These are phyloP conservation scores for Drosophila kuntzei DNA, from an alignment of 2,888 invertebrate genomes.

Conservation along the genomic window DNA sequence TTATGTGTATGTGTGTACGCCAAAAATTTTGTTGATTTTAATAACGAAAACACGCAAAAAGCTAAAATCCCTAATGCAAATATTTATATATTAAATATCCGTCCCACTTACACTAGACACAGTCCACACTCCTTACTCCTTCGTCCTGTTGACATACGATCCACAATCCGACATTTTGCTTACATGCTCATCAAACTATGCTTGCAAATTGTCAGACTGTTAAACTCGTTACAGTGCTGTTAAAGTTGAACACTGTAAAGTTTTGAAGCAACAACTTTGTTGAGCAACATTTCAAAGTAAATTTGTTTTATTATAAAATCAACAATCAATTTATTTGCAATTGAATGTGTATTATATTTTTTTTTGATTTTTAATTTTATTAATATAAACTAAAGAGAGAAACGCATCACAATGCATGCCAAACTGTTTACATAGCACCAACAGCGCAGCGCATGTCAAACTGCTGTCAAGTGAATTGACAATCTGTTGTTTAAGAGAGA, in stretches of 20 bases:
- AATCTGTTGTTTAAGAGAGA: background rate
- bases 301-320: background rate
- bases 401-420: slow-evolving; percentile 58
- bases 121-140: background rate
- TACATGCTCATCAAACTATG: slow-evolving; percentile 39
- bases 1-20: slow-evolving; percentile 22
- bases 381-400: background rate
- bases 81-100: slow-evolving; percentile 41
- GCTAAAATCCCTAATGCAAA: slow-evolving; percentile 45
- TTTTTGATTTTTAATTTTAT: background rate
- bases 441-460: slow-evolving; percentile 48
- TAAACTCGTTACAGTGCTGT: background rate
- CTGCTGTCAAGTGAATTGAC: slow-evolving; percentile 34
- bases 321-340: background rate
- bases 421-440: slow-evolving; percentile 51
- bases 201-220: slow-evolving; percentile 50
- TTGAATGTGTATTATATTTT: background rate
- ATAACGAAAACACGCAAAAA: slow-evolving; percentile 6
- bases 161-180: slow-evolving; percentile 38
- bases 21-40: slow-evolving; percentile 21
- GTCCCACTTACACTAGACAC: slow-evolving; percentile 25
- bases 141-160: background rate
- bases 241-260: background rate
- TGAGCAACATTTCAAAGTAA: background rate
- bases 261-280: background rate